Conservation (phyloP, 2,797 vertebrate species). For the Mallotus villosus region DNA sequence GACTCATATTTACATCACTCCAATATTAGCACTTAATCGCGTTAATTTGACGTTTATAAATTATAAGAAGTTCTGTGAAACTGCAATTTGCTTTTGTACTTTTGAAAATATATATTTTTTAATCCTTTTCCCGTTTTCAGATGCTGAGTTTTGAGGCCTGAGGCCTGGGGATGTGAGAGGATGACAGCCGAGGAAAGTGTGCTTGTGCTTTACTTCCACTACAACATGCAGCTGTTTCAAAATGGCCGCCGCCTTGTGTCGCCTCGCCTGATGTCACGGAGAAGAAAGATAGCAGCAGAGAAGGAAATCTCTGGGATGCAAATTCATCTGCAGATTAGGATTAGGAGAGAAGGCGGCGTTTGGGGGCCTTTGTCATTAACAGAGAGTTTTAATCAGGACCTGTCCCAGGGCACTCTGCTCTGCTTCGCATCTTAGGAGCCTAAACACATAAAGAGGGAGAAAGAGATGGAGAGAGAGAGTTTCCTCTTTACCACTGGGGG, state of each 20-base stretch:
- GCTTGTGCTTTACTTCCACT: slow-evolving; percentile 18
- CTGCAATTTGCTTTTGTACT: too few relatives aligned
- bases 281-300: slow-evolving; percentile 33
- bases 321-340: slow-evolving; percentile 69
- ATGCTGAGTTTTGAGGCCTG: too few relatives aligned
- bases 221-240: slow-evolving; percentile 70
- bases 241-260: slow-evolving; percentile 71
- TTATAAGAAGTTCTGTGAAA: too few relatives aligned
- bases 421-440: slow-evolving; percentile 59
- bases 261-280: slow-evolving; percentile 55
- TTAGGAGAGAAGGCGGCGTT: slow-evolving; percentile 56
- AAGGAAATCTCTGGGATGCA: slow-evolving; percentile 41
- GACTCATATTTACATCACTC: too few relatives aligned
- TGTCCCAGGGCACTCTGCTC: slow-evolving; percentile 57
- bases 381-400: slow-evolving; percentile 73
- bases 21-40: too few relatives aligned
- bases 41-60: too few relatives aligned
- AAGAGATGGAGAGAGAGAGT: slow-evolving; percentile 8
- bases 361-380: slow-evolving; percentile 72
- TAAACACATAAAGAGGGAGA: slow-evolving; percentile 44
- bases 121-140: too few relatives aligned
- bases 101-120: too few relatives aligned
- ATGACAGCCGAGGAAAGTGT: too few relatives aligned
- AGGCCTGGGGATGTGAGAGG: too few relatives aligned
- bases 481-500: too few relatives aligned